Evolutionary conservation across 2,113 vertebrate genomes (phyloP).

Genomic region (Arizona elegans): DNA sequence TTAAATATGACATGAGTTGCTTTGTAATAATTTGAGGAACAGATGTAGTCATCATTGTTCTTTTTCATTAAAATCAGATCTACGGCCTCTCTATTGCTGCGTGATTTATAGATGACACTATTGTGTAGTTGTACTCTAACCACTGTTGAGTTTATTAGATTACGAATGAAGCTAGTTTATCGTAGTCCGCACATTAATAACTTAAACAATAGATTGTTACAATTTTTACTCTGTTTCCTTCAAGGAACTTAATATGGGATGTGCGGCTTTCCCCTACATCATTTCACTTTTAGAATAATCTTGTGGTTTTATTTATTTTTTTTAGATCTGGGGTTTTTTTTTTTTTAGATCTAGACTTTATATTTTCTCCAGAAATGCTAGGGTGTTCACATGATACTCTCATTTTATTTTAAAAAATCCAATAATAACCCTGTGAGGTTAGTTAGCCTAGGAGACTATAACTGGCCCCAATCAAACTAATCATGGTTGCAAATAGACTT

Average conservation of each 20-base stretch:
- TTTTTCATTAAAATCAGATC: conserved; percentile 39
- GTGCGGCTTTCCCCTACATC: not conserved
- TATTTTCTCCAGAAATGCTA: not conserved
- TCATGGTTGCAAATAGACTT: not conserved
- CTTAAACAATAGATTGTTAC: not conserved
- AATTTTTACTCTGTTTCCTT: not conserved
- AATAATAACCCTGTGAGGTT: not conserved
- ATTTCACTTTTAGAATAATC: not conserved
- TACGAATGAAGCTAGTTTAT: conserved; percentile 20
- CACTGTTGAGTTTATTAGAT: conserved; percentile 23
- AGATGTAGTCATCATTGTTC: conserved; percentile 46
- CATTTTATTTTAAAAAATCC: not conserved
- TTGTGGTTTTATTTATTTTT: not conserved
- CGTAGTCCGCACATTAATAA: conserved; percentile 12
- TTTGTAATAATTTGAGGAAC: conserved; percentile 52
- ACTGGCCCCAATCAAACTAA: not conserved
- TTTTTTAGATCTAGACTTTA: not conserved
- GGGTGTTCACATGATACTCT: not conserved
- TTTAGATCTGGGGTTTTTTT: not conserved
- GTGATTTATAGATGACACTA: conserved; percentile 16
- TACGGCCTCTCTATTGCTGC: not conserved
- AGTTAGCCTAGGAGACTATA: not conserved
- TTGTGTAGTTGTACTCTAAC: conserved; percentile 21
- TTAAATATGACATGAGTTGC: conserved; percentile 41
- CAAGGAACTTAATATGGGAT: not conserved